phyloP scores from a whole-genome alignment of 2,888 invertebrate species.

The Agrochola litura region DNA sequence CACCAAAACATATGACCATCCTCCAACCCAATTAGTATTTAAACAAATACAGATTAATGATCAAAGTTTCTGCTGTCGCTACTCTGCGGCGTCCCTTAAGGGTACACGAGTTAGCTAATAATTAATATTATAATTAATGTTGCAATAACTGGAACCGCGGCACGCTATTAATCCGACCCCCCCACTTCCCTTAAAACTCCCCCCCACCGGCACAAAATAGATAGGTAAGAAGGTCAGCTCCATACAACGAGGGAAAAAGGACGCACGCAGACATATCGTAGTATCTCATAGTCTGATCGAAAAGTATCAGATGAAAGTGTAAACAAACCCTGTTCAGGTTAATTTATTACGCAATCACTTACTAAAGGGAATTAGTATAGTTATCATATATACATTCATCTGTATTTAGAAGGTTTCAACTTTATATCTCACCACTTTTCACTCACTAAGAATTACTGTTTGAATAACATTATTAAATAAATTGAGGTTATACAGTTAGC shows the following conservation, averaged over 20 bases:
- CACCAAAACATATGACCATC: conserved; percentile 1
- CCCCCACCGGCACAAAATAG: conserved; percentile 5
- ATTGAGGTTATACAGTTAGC: neutral
- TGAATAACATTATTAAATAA: neutral
- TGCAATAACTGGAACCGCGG: conserved; percentile 83
- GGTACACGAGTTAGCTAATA: conserved; percentile 88
- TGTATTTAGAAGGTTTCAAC: neutral
- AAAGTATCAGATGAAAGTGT: neutral
- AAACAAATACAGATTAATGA: conserved; percentile 60
- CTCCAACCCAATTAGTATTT: conserved; percentile 45
- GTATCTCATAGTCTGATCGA: neutral
- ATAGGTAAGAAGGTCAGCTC: conserved; percentile 19
- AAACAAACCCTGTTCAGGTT: neutral
- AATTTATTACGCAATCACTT: neutral
- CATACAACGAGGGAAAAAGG: neutral
- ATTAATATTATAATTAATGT: conserved; percentile 90
- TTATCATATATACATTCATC: neutral
- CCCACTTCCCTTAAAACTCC: conserved; percentile 32
- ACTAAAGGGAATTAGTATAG: too few relatives aligned
- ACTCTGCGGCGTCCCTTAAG: conserved; percentile 76
- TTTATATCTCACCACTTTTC: neutral
- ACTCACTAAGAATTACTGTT: neutral
- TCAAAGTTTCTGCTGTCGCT: conserved; percentile 62
- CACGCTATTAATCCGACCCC: conserved; percentile 68
- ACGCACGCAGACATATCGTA: neutral